Percentiles rank a stretch among this genome's conserved stretches.
Conservation (phyloP, 2,888 invertebrate genomes). For the Steromphala cineraria region DNA sequence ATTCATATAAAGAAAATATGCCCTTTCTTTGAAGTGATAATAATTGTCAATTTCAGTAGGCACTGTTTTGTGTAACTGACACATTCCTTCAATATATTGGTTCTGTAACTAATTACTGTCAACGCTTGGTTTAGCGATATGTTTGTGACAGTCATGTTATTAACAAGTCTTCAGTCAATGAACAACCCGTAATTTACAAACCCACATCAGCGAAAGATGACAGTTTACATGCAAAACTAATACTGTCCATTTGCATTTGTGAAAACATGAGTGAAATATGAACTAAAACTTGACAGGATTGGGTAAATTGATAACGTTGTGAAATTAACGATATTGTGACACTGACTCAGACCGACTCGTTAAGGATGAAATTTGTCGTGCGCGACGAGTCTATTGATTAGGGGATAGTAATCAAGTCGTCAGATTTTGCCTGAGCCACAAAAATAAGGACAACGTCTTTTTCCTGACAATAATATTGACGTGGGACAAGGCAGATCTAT, state of each 20-base stretch:
- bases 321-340: neutral
- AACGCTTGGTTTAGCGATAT: too few species aligned
- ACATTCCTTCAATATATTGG: too few species aligned
- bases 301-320: neutral
- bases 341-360: neutral
- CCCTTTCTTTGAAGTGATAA: too few species aligned
- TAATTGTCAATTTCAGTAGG: too few species aligned
- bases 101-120: too few species aligned
- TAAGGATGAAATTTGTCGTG: constrained; percentile 8
- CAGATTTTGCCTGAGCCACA: constrained; percentile 8
- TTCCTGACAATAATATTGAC: constrained; percentile 20
- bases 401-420: constrained; percentile 1
- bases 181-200: too few species aligned
- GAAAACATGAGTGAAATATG: neutral
- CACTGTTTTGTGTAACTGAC: too few species aligned
- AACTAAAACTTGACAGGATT: neutral
- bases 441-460: constrained; percentile 16
- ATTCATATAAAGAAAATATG: too few species aligned
- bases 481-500: constrained; percentile 17
- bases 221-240: too few species aligned
- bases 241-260: neutral
- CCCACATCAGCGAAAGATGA: too few species aligned
- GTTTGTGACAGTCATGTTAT: too few species aligned
- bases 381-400: constrained; percentile 7
- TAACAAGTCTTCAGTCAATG: too few species aligned